Evolutionary conservation across 2,888 invertebrate species (phyloP).

Genomic region (Morpho helenor): DNA sequence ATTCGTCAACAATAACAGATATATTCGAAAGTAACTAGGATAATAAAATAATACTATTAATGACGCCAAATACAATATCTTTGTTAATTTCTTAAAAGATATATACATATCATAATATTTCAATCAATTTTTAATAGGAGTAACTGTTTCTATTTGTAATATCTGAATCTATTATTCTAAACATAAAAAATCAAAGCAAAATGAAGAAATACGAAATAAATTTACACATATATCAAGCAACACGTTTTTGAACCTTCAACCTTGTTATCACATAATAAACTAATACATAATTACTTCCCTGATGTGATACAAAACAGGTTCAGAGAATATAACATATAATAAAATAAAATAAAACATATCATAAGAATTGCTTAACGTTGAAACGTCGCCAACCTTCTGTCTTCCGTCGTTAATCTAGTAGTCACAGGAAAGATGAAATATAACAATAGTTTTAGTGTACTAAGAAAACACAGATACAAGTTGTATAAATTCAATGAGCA

Average conservation of each 20-base stretch:
- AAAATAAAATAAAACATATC: constrained; percentile 25
- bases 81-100: too few relatives aligned
- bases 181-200: neutral
- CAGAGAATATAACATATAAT: neutral
- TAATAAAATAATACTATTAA: too few relatives aligned
- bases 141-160: too few relatives aligned
- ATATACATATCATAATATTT: too few relatives aligned
- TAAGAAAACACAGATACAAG: too few relatives aligned
- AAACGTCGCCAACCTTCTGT: constrained; percentile 49
- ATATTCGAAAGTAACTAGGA: too few relatives aligned
- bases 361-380: constrained; percentile 47
- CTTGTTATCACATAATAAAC: constrained; percentile 25
- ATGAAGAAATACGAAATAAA: neutral
- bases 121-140: too few relatives aligned
- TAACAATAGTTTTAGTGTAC: too few relatives aligned
- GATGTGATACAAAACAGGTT: constrained; percentile 32
- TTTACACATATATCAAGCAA: neutral
- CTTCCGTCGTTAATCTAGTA: constrained; percentile 52
- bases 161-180: too few relatives aligned
- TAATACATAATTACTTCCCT: constrained; percentile 28
- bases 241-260: constrained; percentile 26
- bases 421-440: constrained; percentile 43
- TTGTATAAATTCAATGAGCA: too few relatives aligned
- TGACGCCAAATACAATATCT: too few relatives aligned
- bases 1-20: too few relatives aligned